A percentile compares a stretch with the other conserved stretches of the same genome.
phyloP scores from a whole-genome alignment of 2,797 vertebrate species.

The Vespertilio murinus region DNA sequence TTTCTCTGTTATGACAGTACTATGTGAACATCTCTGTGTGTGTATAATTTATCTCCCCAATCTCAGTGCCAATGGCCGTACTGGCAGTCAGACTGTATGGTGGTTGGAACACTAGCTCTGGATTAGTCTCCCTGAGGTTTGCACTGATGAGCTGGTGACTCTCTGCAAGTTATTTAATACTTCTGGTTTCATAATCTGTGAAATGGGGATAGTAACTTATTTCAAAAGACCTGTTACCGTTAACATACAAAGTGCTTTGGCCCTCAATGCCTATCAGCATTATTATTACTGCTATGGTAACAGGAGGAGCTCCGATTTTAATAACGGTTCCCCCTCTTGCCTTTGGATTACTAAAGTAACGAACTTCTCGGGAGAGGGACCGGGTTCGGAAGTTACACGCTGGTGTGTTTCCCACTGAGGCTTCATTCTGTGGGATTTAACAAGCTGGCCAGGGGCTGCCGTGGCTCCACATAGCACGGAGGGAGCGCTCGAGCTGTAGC shows the following conservation, averaged over 20 bases:
- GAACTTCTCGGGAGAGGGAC: slow-evolving; percentile 12
- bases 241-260: neutral
- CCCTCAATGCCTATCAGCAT: neutral
- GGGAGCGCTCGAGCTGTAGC: neutral
- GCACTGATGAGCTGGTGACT: neutral
- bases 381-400: neutral
- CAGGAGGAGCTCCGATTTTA: neutral
- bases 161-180: neutral
- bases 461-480: neutral
- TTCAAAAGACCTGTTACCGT: neutral
- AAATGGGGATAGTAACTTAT: neutral
- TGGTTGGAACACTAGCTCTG: neutral
- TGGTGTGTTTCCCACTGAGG: neutral
- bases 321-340: neutral
- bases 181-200: neutral
- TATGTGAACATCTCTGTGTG: neutral
- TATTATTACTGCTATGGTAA: neutral
- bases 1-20: neutral
- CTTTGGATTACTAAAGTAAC: slow-evolving; percentile 37
- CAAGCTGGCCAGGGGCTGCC: neutral
- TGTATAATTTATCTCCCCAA: neutral
- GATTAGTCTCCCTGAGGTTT: neutral
- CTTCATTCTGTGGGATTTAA: neutral
- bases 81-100: neutral
- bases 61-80: neutral